Conservation (phyloP, 2,888 invertebrate genomes). For the Agrotis segetum region DNA sequence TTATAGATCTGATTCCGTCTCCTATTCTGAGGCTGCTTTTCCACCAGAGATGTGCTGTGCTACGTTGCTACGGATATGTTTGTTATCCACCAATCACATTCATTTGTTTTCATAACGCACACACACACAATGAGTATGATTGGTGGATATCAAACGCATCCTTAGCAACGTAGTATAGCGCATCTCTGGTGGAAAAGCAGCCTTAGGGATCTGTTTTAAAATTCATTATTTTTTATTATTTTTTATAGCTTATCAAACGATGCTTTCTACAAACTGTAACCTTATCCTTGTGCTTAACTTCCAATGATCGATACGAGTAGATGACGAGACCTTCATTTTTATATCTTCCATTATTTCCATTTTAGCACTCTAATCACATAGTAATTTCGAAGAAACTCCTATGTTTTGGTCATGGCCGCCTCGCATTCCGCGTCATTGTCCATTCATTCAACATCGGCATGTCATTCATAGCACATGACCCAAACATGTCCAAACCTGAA, state of each 20-base stretch:
- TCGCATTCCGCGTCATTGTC: slow-evolving; percentile 36
- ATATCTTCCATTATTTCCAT: not conserved
- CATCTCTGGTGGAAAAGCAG: too few relatives aligned
- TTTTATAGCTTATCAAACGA: too few relatives aligned
- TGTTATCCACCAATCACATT: too few relatives aligned
- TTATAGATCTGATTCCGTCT: not conserved
- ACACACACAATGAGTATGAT: too few relatives aligned
- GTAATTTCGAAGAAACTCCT: slow-evolving; percentile 18
- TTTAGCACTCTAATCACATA: slow-evolving; percentile 18
- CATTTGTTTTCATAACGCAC: too few relatives aligned
- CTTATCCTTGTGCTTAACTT: not conserved
- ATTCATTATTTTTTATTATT: not conserved
- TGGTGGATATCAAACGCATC: too few relatives aligned
- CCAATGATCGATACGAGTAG: not conserved
- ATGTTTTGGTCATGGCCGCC: slow-evolving; percentile 24
- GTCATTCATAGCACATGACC: slow-evolving; percentile 43
- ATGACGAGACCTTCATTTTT: not conserved
- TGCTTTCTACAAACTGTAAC: not conserved
- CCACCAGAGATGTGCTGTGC: too few relatives aligned
- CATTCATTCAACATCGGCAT: slow-evolving; percentile 40
- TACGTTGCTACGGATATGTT: too few relatives aligned
- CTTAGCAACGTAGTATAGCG: too few relatives aligned
- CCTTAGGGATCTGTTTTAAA: not conserved
- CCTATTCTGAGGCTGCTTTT: too few relatives aligned
- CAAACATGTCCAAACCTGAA: slow-evolving; percentile 48